phyloP scores from a whole-genome alignment of 1,140 invertebrate species.

The Drosophila nikananu region DNA sequence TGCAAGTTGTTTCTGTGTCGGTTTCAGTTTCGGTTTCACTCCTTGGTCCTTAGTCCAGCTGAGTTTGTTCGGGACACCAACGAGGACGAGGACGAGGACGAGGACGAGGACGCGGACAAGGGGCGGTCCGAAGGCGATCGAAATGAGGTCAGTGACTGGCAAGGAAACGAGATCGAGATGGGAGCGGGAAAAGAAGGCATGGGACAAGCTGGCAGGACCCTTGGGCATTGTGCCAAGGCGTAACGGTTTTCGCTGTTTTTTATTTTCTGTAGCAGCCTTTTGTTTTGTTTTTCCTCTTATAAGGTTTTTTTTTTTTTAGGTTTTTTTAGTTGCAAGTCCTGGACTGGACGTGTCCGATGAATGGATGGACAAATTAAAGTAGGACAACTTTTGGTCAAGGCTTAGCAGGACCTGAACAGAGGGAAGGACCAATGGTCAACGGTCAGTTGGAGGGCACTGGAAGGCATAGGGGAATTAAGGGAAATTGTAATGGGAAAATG shows the following conservation, averaged over 20 bases:
- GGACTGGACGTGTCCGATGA: slow-evolving; percentile 41
- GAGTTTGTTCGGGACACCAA: neutral
- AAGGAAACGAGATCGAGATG: slow-evolving; percentile 26
- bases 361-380: slow-evolving; percentile 34
- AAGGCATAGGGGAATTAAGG: neutral
- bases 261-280: slow-evolving; percentile 21
- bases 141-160: slow-evolving; percentile 78
- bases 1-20: slow-evolving; percentile 35
- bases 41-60: slow-evolving; percentile 5
- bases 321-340: slow-evolving; percentile 34
- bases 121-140: slow-evolving; percentile 49
- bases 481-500: neutral
- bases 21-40: slow-evolving; percentile 30
- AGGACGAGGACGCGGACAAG: neutral
- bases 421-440: slow-evolving; percentile 51
- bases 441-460: slow-evolving; percentile 13
- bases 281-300: slow-evolving; percentile 21
- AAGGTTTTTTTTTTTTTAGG: neutral
- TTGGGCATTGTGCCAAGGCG: slow-evolving; percentile 52
- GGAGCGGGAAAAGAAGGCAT: neutral
- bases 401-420: slow-evolving; percentile 24
- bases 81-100: neutral
- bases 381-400: slow-evolving; percentile 42
- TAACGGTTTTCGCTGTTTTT: slow-evolving; percentile 50
- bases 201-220: slow-evolving; percentile 41